Conservation (phyloP, 2,113 vertebrate species). For the Rhinolophus ferrumequinum region DNA sequence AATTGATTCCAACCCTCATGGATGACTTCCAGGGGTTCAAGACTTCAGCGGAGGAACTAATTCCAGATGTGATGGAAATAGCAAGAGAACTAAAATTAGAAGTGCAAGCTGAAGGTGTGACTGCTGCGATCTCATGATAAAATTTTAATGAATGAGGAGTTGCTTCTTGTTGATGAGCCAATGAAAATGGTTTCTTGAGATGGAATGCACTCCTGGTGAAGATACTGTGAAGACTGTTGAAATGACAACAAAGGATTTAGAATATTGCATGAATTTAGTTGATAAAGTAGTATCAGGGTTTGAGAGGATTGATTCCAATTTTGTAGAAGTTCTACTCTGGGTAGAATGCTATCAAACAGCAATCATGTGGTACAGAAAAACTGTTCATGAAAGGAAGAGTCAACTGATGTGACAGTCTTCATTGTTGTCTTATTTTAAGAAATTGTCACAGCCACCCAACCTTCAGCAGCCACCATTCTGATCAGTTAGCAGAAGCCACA, state of each 20-base stretch:
- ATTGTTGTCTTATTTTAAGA: neutral
- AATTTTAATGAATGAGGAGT: neutral
- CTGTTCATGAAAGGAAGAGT: neutral
- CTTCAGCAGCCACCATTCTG: neutral
- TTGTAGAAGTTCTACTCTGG: neutral
- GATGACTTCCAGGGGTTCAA: neutral
- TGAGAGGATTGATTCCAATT: neutral
- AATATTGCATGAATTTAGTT: neutral
- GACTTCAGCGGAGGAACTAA: neutral
- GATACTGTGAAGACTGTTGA: neutral
- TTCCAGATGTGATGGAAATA: neutral
- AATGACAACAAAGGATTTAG: neutral
- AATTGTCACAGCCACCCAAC: neutral
- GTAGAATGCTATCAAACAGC: neutral
- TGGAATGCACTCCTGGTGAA: neutral
- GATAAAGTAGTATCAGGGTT: neutral
- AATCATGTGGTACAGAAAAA: neutral
- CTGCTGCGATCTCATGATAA: too few species aligned
- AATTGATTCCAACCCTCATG: neutral
- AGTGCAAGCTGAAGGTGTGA: neutral
- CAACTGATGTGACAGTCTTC: neutral
- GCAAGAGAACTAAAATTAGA: neutral
- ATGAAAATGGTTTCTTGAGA: neutral
- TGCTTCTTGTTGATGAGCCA: too few species aligned
- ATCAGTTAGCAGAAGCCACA: neutral